Percentiles rank a stretch among this genome's conserved stretches.
Evolutionary conservation across 2,797 vertebrate species (phyloP).

Genomic region (Phoxinus dragarum): DNA sequence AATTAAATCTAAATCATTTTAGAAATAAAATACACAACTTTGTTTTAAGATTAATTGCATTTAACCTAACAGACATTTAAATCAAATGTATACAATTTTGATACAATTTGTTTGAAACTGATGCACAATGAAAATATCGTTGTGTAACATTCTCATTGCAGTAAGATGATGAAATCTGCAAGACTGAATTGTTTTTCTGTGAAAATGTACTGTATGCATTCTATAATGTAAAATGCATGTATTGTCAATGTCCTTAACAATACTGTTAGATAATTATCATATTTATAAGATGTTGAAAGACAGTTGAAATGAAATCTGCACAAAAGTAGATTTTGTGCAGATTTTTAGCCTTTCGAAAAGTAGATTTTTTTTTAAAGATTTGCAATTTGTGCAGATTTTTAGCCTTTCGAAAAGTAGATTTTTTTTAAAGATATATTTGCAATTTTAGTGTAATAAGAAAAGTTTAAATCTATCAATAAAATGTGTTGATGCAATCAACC

Average conservation of each 20-base stretch:
- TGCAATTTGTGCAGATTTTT: too few relatives aligned
- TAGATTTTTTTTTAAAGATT: not conserved
- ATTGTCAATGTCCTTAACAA: not conserved
- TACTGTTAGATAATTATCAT: not conserved
- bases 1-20: not conserved
- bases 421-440: not conserved
- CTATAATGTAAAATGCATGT: too few relatives aligned
- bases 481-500: not conserved
- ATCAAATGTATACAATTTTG: too few relatives aligned
- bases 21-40: not conserved
- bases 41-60: not conserved
- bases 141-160: too few relatives aligned
- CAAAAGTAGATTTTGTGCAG: too few relatives aligned
- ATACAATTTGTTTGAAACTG: too few relatives aligned
- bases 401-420: too few relatives aligned
- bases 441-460: not conserved
- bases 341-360: too few relatives aligned
- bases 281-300: not conserved
- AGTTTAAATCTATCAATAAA: not conserved
- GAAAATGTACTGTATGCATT: not conserved
- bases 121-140: too few relatives aligned
- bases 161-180: too few relatives aligned
- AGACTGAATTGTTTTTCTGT: not conserved
- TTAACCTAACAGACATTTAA: too few relatives aligned
- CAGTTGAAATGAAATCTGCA: not conserved